These are phyloP conservation scores for Mesitornis unicolor DNA, from an alignment of 2,113 vertebrate genomes.

Conservation along the genomic window DNA sequence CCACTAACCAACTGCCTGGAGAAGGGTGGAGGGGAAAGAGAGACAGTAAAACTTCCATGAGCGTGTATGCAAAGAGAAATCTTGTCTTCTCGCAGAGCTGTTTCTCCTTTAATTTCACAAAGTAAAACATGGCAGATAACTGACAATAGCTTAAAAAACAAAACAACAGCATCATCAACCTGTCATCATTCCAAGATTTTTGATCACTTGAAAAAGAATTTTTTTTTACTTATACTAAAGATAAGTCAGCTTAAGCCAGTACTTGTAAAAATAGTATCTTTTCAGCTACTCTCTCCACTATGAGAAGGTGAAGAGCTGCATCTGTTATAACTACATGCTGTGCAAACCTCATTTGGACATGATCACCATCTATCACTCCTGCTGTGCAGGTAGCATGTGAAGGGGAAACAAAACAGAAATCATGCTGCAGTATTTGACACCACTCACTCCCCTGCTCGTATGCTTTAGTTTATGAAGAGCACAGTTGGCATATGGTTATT, in stretches of 20 bases:
- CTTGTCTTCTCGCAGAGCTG: not conserved
- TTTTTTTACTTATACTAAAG: not conserved
- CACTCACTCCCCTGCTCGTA: not conserved
- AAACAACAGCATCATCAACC: not conserved
- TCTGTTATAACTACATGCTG: slow-evolving; percentile 3
- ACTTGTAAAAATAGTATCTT: not conserved
- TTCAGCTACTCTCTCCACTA: not conserved
- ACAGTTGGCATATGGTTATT: not conserved
- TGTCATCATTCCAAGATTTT: not conserved
- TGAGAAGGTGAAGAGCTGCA: not conserved
- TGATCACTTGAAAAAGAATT: not conserved
- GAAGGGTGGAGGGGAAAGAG: not conserved
- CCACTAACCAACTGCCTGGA: not conserved
- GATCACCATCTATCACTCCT: slow-evolving; percentile 44
- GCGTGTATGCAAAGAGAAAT: not conserved
- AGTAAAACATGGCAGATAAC: not conserved
- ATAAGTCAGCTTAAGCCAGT: not conserved
- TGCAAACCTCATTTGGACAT: slow-evolving; percentile 46
- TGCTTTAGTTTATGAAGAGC: not conserved
- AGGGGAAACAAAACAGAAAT: slow-evolving; percentile 41
- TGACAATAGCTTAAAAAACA: not conserved
- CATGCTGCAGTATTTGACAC: slow-evolving; percentile 18
- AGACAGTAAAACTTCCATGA: not conserved
- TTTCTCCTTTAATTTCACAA: not conserved
- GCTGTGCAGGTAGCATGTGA: slow-evolving; percentile 42